phyloP scores from a whole-genome alignment of 2,113 vertebrate species.

The Daboia siamensis region DNA sequence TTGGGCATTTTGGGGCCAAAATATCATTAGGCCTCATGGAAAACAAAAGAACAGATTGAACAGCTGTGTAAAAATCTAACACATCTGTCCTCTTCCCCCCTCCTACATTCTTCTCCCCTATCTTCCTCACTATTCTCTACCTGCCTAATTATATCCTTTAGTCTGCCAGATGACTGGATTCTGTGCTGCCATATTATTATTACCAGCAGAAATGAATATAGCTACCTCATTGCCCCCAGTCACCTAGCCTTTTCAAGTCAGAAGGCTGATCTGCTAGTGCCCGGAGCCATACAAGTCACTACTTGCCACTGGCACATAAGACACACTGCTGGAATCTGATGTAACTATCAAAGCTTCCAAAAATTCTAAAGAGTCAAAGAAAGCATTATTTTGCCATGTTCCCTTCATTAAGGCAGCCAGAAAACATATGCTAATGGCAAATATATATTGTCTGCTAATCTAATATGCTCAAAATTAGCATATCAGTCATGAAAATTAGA shows the following conservation, averaged over 20 bases:
- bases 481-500: constrained; percentile 66
- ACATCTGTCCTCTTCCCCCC: background rate
- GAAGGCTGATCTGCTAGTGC: background rate
- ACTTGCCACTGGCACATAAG: background rate
- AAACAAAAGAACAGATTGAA: background rate
- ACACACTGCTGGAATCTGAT: background rate
- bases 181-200: background rate
- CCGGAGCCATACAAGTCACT: background rate
- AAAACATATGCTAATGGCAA: constrained; percentile 63
- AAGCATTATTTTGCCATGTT: constrained; percentile 34
- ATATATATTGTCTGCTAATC: constrained; percentile 62
- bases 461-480: constrained; percentile 66
- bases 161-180: background rate
- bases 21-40: background rate
- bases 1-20: background rate
- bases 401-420: constrained; percentile 54
- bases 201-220: background rate
- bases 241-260: background rate
- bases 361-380: constrained; percentile 12
- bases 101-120: background rate
- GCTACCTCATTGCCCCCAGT: background rate
- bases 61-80: background rate
- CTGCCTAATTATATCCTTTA: background rate
- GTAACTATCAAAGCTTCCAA: background rate
- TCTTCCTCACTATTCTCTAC: background rate